Evolutionary conservation across 1,140 invertebrate species (phyloP).

Genomic region (Rhizoglyphus robini): DNA sequence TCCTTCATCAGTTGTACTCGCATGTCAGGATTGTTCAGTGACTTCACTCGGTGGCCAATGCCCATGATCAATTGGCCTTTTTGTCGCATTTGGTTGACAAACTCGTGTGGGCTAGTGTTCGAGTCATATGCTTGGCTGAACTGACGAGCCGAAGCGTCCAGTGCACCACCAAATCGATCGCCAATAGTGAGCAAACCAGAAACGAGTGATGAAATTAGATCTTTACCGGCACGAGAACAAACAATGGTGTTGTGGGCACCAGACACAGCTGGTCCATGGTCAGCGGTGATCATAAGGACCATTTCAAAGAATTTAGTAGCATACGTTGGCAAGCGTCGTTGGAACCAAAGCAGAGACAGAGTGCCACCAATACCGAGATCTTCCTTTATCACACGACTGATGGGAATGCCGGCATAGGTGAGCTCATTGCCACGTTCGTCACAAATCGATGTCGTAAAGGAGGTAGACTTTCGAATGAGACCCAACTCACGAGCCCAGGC

Average conservation of each 20-base stretch:
- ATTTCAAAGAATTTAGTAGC: constrained; percentile 98
- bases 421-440: constrained; percentile 97
- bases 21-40: constrained; percentile 98
- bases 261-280: constrained; percentile 96
- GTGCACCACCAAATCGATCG: constrained; percentile 93
- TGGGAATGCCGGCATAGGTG: constrained; percentile 94
- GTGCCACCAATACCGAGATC: constrained; percentile 89
- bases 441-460: constrained; percentile 98
- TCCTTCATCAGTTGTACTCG: constrained; percentile 90
- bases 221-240: constrained; percentile 94
- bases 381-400: constrained; percentile 63
- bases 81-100: constrained; percentile 94
- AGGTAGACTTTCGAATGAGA: constrained; percentile 95
- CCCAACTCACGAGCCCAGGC: constrained; percentile 96
- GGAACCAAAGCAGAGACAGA: constrained; percentile 94
- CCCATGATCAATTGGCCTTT: constrained; percentile 98
- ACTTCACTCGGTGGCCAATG: constrained; percentile 95
- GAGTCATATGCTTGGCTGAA: constrained; percentile 91
- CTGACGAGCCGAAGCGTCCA: constrained; percentile 88
- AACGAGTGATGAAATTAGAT: constrained; percentile 88
- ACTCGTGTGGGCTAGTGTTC: constrained; percentile 90
- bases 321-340: constrained; percentile 78
- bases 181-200: constrained; percentile 96
- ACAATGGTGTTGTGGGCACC: constrained; percentile 99
- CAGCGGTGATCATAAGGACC: constrained; percentile 97